Base-by-base conservation (phyloP, 2,113 vertebrate species). In the Chauna torquata region DNA sequence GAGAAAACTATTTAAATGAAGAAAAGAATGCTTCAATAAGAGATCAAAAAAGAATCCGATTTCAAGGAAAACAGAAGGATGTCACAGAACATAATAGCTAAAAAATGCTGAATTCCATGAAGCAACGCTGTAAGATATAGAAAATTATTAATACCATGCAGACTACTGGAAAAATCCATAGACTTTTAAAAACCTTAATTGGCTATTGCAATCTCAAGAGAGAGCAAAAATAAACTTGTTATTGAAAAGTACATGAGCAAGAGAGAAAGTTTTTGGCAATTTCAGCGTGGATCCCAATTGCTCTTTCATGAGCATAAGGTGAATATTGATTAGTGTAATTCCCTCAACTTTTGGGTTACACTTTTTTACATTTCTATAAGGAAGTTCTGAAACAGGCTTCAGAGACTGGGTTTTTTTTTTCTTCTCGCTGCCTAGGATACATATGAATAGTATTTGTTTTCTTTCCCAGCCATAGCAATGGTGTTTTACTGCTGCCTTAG, bases 281-380 rank as follows among this genome's bases (percentile, higher is more conserved):
- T 70, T 76, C 92, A 87, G 91, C 76, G 75, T 82, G 69, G 80
- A 86, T 86, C 57, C 65, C 5, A 69, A 23, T 66, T 1, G 0
- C 42, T 82, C 59, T 84, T 88, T 81, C 79, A 82, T 1, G 1
- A 22, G 7, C 30, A 55, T 71, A 83, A 90, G 58, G 74, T 87
- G 83, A 89, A 85, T 95, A 96, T 80, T 88, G 83, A 94, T 92
- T 82, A 69, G 74, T 23, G 15, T 28, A n/a, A 92, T 82, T 89
- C 75, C 54, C 54, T 69, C 74, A 52, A 28, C 34, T 71, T 93
- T 66, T 58, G 52, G 27, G 17, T 25, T 86, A 44, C 62, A 25
- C 9, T 45, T 76, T 88, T 82, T 49, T 64, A 45, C 9, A 36
- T 78, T 79, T 85, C 88, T 55, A 20, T 59, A 58, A 83, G 45